Percentiles rank a stretch among this genome's conserved stretches.
phyloP scores from a whole-genome alignment of 2,797 vertebrate species.

The Pseudochaenichthys georgianus region DNA sequence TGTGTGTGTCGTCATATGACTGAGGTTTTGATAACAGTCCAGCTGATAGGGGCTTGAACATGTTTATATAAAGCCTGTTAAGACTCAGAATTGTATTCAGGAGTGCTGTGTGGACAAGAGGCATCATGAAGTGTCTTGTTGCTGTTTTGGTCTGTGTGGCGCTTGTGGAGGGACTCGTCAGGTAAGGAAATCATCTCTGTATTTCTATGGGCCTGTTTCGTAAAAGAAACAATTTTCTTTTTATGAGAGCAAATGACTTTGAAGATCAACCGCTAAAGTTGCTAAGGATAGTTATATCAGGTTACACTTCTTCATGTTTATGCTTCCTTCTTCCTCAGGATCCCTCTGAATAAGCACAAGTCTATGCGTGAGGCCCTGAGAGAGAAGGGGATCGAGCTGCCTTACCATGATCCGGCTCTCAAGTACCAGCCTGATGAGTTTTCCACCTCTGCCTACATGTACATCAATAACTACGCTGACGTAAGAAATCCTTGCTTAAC shows the following conservation, averaged over 20 bases:
- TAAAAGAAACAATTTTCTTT: no score
- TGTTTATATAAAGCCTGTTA: slow-evolving; percentile 48
- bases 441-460: slow-evolving; percentile 61
- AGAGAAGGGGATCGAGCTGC: slow-evolving; percentile 71
- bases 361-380: slow-evolving; percentile 81
- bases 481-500: slow-evolving; percentile 68
- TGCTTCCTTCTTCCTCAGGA: slow-evolving; percentile 58
- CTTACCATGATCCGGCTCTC: slow-evolving; percentile 69
- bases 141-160: slow-evolving; percentile 51
- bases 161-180: slow-evolving; percentile 52
- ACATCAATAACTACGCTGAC: slow-evolving; percentile 84
- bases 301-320: background rate
- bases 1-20: slow-evolving; percentile 11
- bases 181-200: slow-evolving; percentile 20
- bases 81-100: slow-evolving; percentile 16
- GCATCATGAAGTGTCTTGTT: slow-evolving; percentile 65
- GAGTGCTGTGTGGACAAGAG: slow-evolving; percentile 2
- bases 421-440: slow-evolving; percentile 72
- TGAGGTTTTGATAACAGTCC: slow-evolving; percentile 23
- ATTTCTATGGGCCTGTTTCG: no score
- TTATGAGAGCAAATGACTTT: background rate
- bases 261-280: background rate
- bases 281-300: background rate
- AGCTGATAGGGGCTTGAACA: slow-evolving; percentile 26
- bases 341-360: slow-evolving; percentile 81